These are phyloP conservation scores for Oncopeltus fasciatus DNA, from an alignment of 1,140 invertebrate species.

Conservation along the genomic window DNA sequence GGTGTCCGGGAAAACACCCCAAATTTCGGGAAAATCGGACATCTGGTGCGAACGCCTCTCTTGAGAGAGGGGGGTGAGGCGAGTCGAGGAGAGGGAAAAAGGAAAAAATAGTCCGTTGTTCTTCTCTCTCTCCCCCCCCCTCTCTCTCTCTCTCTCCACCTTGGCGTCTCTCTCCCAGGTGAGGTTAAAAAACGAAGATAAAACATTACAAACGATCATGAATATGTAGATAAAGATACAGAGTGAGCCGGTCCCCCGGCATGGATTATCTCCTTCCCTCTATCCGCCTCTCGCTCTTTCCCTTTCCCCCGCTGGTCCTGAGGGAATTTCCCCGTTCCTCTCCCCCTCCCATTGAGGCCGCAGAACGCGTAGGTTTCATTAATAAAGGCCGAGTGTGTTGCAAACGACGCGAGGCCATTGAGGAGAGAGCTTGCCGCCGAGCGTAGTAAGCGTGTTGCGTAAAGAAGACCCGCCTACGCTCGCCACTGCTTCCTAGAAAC, in stretches of 20 bases:
- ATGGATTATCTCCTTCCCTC: not conserved
- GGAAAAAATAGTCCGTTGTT: constrained; percentile 8
- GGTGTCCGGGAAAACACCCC: too few species aligned
- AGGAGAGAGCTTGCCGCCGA: too few species aligned
- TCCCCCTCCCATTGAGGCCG: not conserved
- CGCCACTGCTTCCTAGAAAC: not conserved
- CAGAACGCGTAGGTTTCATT: constrained; percentile 4
- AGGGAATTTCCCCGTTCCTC: too few species aligned
- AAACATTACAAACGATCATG: constrained; percentile 15
- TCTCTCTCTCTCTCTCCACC: too few species aligned
- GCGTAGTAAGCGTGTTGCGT: constrained; percentile 6
- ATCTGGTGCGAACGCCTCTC: not conserved
- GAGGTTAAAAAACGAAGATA: constrained; percentile 10
- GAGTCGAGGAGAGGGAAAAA: not conserved
- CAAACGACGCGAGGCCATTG: not conserved
- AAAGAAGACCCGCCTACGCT: constrained; percentile 1
- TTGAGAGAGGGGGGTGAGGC: not conserved
- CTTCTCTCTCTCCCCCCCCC: too few species aligned
- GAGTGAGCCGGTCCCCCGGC: not conserved
- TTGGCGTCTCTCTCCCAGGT: too few species aligned
- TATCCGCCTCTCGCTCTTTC: too few species aligned
- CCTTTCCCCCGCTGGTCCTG: too few species aligned
- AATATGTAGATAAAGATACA: constrained; percentile 12
- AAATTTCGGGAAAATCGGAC: not conserved
- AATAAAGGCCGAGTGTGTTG: constrained; percentile 1